Evolutionary conservation across 2,113 vertebrate species (phyloP), one percentile per base, ranked within the genome.

Genomic region (Lipophrys pholis): DNA sequence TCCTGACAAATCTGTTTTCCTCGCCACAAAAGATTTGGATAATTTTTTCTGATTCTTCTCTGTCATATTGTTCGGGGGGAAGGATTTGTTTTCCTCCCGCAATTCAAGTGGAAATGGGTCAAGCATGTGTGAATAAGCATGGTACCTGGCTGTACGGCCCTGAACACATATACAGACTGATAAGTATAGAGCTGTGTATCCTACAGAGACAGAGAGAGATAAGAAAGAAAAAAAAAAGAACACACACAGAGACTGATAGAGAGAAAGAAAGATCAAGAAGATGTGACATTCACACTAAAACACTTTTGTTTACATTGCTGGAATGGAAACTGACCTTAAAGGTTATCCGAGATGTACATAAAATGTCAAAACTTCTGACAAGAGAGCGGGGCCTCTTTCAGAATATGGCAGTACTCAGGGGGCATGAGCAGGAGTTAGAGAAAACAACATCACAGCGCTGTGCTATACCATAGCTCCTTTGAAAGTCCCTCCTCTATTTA

Each of bases 1-100:
- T 92, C 74, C 90, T 92, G 77, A 68, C 89, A 91, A 93, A 92
- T 82, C 91, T 84, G 82, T 89, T 92, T 89, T 79, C 82, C 90
- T 58, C 70, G 11, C 58, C 71, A 80, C 87, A 83, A 83, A 84
- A 80, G 81, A 75, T 78, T 84, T 36, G 78, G 84, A 87, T 89
- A 87, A 83, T 84, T 69, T 84, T 87, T 86, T 84, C 83, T 83
- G 83, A 87, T 87, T 83, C 69, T 71, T 85, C 81, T 84, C 59
- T 79, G 81, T 88, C 90, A 86, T 9, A n/a, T 35, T 39, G 78
- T 62, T 43, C 62, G 49, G 5, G 52, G 58, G 41, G 55, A 43
- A 6, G 57, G 21, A 88, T 81, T 82, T 82, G 59, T 83, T 76
- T 79, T 70, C 51, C 21, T 30, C 40, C 80, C 35, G 38, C 66